Percentiles rank a stretch among this genome's conserved stretches.
These are phyloP conservation scores for Ageneiosus marmoratus DNA, from an alignment of 2,113 vertebrate species.

Conservation along the genomic window DNA sequence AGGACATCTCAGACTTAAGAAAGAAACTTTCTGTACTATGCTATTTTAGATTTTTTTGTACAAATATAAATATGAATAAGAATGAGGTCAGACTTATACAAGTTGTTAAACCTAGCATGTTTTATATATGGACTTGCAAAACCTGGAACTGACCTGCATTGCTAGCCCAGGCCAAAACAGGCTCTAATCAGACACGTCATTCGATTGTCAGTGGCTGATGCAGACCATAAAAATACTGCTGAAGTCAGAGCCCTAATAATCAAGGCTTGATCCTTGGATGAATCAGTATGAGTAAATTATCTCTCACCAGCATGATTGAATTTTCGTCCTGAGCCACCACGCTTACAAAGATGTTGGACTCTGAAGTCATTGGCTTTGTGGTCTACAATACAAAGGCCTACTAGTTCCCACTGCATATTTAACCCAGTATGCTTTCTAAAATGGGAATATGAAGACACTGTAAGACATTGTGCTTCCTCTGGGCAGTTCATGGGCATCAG, in stretches of 20 bases:
- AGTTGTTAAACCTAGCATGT: slow-evolving; percentile 61
- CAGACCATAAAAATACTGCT: slow-evolving; percentile 53
- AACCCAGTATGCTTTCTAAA: slow-evolving; percentile 53
- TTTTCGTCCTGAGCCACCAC: slow-evolving; percentile 63
- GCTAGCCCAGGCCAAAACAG: neutral
- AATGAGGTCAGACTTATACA: neutral
- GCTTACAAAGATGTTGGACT: slow-evolving; percentile 68
- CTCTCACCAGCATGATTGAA: slow-evolving; percentile 67
- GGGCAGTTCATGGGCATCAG: neutral
- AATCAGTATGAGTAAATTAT: slow-evolving; percentile 64
- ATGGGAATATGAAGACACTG: slow-evolving; percentile 4
- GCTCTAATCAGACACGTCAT: slow-evolving; percentile 17
- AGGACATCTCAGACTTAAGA: slow-evolving; percentile 28
- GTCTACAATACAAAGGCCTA: slow-evolving; percentile 57
- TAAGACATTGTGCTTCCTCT: slow-evolving; percentile 13
- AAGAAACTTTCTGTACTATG: neutral
- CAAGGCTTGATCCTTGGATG: slow-evolving; percentile 46
- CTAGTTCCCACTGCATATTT: slow-evolving; percentile 40
- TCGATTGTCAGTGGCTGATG: slow-evolving; percentile 32
- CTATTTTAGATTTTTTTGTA: neutral
- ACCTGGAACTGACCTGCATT: neutral
- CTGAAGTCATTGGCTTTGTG: slow-evolving; percentile 44
- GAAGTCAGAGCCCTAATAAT: slow-evolving; percentile 47
- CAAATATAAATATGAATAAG: neutral
- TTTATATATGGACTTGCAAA: slow-evolving; percentile 46